Evolutionary conservation across 2,888 invertebrate species (phyloP).

Genomic region (Hipparchia semele): DNA sequence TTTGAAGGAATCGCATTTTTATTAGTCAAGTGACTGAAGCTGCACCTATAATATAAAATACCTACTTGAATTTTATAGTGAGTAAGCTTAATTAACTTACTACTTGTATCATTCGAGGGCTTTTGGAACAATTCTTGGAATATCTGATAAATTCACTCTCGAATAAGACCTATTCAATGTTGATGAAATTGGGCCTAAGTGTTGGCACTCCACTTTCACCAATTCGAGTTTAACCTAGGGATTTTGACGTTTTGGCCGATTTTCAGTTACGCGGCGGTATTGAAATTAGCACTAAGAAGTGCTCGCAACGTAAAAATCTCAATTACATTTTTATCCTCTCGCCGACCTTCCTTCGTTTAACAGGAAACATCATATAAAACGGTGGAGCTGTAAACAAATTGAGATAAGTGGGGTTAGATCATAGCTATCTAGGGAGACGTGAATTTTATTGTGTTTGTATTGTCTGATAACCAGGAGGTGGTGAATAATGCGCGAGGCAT

Average conservation of each 20-base stretch:
- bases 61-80: not conserved
- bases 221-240: too few relatives aligned
- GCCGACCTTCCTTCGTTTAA: slow-evolving; percentile 23
- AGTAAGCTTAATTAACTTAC: not conserved
- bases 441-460: slow-evolving; percentile 18
- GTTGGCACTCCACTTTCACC: too few relatives aligned
- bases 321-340: slow-evolving; percentile 13
- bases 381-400: slow-evolving; percentile 26
- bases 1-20: slow-evolving; percentile 1
- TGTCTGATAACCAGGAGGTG: slow-evolving; percentile 13
- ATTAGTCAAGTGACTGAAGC: not conserved
- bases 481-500: not conserved
- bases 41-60: not conserved
- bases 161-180: not conserved
- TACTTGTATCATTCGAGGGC: too few relatives aligned
- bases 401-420: slow-evolving; percentile 33
- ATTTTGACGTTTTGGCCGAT: too few relatives aligned
- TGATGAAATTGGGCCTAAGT: not conserved
- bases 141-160: too few relatives aligned
- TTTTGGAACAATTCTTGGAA: not conserved
- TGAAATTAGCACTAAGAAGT: not conserved
- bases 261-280: not conserved
- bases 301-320: not conserved
- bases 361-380: slow-evolving; percentile 27
- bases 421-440: slow-evolving; percentile 28